Percentiles rank a stretch among this genome's conserved stretches.
Conservation (phyloP, 1,140 invertebrate genomes). For the Scaptomyza pallida region DNA sequence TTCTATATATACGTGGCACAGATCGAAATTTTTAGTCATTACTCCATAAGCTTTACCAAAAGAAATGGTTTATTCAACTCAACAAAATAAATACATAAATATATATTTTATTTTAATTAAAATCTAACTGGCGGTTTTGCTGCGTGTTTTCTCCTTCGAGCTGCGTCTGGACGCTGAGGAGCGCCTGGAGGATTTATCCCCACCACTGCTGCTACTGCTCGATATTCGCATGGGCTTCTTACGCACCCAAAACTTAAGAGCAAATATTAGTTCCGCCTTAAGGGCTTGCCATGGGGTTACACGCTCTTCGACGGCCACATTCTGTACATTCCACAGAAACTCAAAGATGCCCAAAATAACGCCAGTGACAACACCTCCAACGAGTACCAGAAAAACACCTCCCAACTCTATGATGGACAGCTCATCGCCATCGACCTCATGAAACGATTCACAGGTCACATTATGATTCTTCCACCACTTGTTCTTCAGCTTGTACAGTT, state of each 20-base stretch:
- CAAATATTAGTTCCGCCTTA: conserved; percentile 87
- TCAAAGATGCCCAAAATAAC: conserved; percentile 89
- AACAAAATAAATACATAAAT: not conserved
- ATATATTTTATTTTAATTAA: not conserved
- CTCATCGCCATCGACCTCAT: conserved; percentile 83
- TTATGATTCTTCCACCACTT: conserved; percentile 93
- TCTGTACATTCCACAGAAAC: conserved; percentile 93
- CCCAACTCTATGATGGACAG: conserved; percentile 88
- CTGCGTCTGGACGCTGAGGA: conserved; percentile 73
- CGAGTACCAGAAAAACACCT: conserved; percentile 89
- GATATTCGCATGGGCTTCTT: conserved; percentile 87
- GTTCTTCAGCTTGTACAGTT: conserved; percentile 90
- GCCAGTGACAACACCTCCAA: conserved; percentile 87
- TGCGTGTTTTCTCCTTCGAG: conserved; percentile 68
- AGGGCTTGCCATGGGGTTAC: conserved; percentile 87
- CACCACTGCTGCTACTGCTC: conserved; percentile 51
- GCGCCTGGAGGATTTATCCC: conserved; percentile 73
- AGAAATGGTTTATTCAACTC: conserved; percentile 20
- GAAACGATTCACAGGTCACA: conserved; percentile 54
- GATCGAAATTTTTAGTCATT: conserved; percentile 12
- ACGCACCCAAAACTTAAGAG: conserved; percentile 87
- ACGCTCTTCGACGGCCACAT: conserved; percentile 90
- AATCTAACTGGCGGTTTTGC: conserved; percentile 58
- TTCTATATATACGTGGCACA: conserved; percentile 6
- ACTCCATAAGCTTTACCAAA: no score